Conservation (phyloP, 2,113 vertebrate species). For the Thryonomys swinderianus region DNA sequence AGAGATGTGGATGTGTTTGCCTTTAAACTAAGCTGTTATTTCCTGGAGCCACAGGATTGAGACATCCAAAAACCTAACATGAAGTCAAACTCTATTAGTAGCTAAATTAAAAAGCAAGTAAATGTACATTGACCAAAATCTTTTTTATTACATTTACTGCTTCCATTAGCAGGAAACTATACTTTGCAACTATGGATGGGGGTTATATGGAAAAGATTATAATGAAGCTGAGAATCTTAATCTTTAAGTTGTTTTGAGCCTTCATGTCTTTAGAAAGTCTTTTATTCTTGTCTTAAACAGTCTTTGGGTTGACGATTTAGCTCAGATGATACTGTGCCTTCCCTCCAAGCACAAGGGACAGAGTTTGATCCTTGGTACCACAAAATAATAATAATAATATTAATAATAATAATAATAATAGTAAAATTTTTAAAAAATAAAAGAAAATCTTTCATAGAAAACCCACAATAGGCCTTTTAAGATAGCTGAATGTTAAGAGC, state of each 20-base stretch:
- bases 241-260: background rate
- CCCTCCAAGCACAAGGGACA: too few relatives aligned
- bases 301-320: background rate
- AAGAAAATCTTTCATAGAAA: background rate
- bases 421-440: too few relatives aligned
- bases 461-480: background rate
- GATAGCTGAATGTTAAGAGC: background rate
- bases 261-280: background rate
- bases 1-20: background rate
- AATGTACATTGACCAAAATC: background rate
- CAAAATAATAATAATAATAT: too few relatives aligned
- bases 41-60: background rate
- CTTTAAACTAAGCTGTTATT: background rate
- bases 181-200: background rate
- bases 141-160: background rate
- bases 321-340: too few relatives aligned
- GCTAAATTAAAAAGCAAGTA: slow-evolving; percentile 4
- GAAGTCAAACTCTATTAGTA: background rate
- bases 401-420: too few relatives aligned
- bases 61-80: background rate
- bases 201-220: background rate
- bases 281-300: background rate
- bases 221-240: background rate
- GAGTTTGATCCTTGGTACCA: too few relatives aligned
- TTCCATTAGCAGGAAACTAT: background rate